Percentiles rank a stretch among this genome's conserved stretches.
Evolutionary conservation across 1,140 invertebrate species (phyloP).

Genomic region (Nasonia longicornis): DNA sequence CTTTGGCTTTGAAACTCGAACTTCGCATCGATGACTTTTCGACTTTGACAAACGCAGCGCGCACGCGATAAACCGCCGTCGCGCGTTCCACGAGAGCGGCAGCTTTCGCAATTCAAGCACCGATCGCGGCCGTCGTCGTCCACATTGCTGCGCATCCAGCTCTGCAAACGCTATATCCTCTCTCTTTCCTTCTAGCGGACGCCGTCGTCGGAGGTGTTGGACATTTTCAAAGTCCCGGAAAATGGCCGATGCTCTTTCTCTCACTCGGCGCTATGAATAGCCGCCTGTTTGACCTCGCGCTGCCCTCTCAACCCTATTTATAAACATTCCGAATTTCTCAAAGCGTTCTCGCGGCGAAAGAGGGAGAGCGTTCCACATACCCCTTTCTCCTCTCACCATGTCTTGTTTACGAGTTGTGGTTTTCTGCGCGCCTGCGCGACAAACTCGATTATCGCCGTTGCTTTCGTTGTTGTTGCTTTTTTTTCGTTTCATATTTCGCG

Average conservation of each 20-base stretch:
- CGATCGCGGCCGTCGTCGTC: not conserved
- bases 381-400: not conserved
- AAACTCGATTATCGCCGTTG: not conserved
- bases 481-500: not conserved
- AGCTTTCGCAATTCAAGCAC: slow-evolving; percentile 42
- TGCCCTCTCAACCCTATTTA: slow-evolving; percentile 55
- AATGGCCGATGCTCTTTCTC: slow-evolving; percentile 52
- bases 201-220: slow-evolving; percentile 48
- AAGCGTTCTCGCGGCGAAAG: slow-evolving; percentile 13
- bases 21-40: slow-evolving; percentile 41
- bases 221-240: slow-evolving; percentile 60
- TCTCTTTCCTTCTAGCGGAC: slow-evolving; percentile 8
- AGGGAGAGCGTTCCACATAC: not conserved
- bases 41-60: slow-evolving; percentile 38
- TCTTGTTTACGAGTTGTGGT: slow-evolving; percentile 9
- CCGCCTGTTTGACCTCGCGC: slow-evolving; percentile 54
- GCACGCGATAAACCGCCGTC: not conserved
- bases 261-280: slow-evolving; percentile 59
- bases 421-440: not conserved
- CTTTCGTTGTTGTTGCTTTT: not conserved
- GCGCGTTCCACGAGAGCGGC: not conserved
- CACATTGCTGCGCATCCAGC: not conserved
- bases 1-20: slow-evolving; percentile 38
- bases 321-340: slow-evolving; percentile 47
- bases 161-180: no score